phyloP scores from a whole-genome alignment of 2,113 vertebrate genomes.

The Centropristis striata region DNA sequence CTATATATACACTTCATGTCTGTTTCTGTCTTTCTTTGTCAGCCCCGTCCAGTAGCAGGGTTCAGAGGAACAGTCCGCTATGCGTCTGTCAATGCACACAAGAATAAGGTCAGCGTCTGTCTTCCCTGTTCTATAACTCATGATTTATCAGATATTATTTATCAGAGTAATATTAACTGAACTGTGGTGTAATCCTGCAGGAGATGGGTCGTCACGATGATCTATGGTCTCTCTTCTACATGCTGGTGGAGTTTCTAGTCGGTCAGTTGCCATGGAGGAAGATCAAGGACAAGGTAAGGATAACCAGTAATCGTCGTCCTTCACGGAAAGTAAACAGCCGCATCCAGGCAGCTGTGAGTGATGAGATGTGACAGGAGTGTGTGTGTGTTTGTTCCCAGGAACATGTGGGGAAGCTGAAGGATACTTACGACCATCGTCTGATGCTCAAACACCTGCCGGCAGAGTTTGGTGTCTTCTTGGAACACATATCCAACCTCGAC shows the following conservation, averaged over 20 bases:
- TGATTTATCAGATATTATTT: neutral
- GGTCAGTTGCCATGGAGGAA: conserved; percentile 99
- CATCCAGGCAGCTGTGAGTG: neutral
- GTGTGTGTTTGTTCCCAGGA: conserved; percentile 84
- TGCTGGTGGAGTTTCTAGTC: conserved; percentile 98
- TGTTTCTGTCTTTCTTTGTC: conserved; percentile 56
- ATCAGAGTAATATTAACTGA: neutral
- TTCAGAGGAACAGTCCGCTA: conserved; percentile 98
- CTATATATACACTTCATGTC: neutral
- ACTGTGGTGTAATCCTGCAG: conserved; percentile 77
- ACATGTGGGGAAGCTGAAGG: conserved; percentile 98
- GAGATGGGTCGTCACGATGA: conserved; percentile 99
- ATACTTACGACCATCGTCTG: conserved; percentile 94
- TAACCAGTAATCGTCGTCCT: neutral
- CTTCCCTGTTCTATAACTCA: neutral
- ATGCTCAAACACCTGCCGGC: conserved; percentile 98
- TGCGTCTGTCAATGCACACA: conserved; percentile 97
- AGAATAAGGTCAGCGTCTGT: conserved; percentile 92
- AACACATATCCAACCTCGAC: conserved; percentile 94
- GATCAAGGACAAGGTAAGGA: conserved; percentile 98
- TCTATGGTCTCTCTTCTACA: conserved; percentile 99
- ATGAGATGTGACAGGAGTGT: neutral
- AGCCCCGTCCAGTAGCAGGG: conserved; percentile 97
- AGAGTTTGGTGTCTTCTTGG: conserved; percentile 94
- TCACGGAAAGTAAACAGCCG: neutral